phyloP scores from a whole-genome alignment of 1,140 invertebrate species.

The Araneus ventricosus region DNA sequence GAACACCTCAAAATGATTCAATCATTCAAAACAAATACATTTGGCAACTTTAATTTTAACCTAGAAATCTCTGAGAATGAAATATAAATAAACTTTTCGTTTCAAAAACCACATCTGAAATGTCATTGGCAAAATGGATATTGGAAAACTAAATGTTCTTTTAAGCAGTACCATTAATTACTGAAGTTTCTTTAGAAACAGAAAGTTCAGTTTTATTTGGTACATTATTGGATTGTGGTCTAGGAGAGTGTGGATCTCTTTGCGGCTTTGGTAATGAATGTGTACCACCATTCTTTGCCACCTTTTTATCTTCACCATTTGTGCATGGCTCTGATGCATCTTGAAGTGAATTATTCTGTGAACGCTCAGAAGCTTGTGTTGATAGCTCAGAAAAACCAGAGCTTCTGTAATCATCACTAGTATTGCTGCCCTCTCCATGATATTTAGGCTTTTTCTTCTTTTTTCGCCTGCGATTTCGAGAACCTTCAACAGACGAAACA shows the following conservation, averaged over 20 bases:
- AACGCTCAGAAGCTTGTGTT: slow-evolving; percentile 65
- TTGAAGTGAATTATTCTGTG: slow-evolving; percentile 56
- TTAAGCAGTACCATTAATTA: slow-evolving; percentile 72
- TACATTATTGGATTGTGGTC: slow-evolving; percentile 40
- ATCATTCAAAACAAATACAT: slow-evolving; percentile 30
- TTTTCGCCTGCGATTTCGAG: slow-evolving; percentile 60
- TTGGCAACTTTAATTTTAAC: slow-evolving; percentile 27
- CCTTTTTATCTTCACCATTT: slow-evolving; percentile 68
- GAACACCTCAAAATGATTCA: slow-evolving; percentile 15
- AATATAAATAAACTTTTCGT: background rate
- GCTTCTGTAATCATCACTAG: slow-evolving; percentile 55
- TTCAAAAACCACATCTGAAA: slow-evolving; percentile 38
- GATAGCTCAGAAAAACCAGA: slow-evolving; percentile 71
- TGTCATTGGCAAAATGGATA: slow-evolving; percentile 36
- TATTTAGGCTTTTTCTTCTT: slow-evolving; percentile 68
- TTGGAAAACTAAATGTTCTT: slow-evolving; percentile 47
- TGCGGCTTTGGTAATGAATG: slow-evolving; percentile 57
- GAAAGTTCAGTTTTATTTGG: slow-evolving; percentile 68
- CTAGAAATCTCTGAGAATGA: background rate
- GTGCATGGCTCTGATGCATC: slow-evolving; percentile 57
- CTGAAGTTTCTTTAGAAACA: slow-evolving; percentile 56
- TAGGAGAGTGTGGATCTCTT: slow-evolving; percentile 55
- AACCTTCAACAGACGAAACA: slow-evolving; percentile 77
- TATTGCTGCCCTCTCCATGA: slow-evolving; percentile 54
- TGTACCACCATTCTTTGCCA: slow-evolving; percentile 53